Evolutionary conservation across 2,888 invertebrate species (phyloP), one percentile per base, ranked within the genome.

Genomic region (Caenorhabditis panamensis): DNA sequence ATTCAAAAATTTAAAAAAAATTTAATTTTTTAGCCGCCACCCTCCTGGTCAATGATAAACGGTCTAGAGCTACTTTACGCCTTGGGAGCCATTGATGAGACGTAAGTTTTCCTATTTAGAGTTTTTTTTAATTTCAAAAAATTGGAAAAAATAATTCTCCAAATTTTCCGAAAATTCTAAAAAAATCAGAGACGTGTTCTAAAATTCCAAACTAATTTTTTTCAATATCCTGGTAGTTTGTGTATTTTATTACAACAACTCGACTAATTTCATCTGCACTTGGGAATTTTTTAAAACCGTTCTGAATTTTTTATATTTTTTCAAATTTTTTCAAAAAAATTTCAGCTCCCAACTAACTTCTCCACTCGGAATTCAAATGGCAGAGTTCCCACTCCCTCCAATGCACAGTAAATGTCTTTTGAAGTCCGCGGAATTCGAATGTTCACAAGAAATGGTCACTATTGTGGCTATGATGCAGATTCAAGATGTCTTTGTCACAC

Each of bases 401-500:
- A 94, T 95, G 92, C 94, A 95, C 86, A 95, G 96, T 0, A 96
- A 95, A 92, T 94, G 96, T 90, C 91, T 98, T 0, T 94, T 96
- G 44, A 93, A 93, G 37, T 92, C 84, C 89, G 95, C 94, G 58
- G 94, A 96, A 88, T 95, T 94, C 92, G 95, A 95, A 0, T 99
- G 98, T 90, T 94, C 96, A 0, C 95, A 96, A 84, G 98, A 99
- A 92, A 95, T 96, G 0, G 92, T 96, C 1, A 95, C 95, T 0
- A 95, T 99, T 83, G 94, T 96, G 4, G 94, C 96, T 0, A 95
- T 97, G 95, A 92, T 97, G 41, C 98, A 99, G 93, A 95, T 98
- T 1, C 96, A 97, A 91, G 95, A 95, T 63, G 94, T 97, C 0
- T 96, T 96, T 90, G 92, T 94, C 0, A 94, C 94, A 79, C 95